Evolutionary conservation across 2,888 invertebrate species (phyloP), one percentile per base, ranked within the genome.

Genomic region (Epinotia bilunana): DNA sequence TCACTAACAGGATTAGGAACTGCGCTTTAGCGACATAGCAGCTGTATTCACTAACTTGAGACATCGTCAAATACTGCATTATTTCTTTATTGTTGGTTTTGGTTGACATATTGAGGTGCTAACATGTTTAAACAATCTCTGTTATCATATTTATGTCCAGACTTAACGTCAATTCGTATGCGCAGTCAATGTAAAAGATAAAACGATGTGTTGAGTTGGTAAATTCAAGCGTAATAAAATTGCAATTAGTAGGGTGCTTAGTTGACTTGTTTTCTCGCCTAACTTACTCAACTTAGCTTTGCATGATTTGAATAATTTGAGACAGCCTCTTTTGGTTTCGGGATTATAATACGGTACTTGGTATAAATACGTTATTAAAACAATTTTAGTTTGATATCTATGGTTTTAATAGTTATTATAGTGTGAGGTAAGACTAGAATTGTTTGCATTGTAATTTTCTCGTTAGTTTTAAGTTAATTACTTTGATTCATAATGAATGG

Each of bases 291-390:
- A 77, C 76, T 80, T 80, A 80, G 89, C 90, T 91, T 91, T 90
- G 93, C 91, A 91, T 91, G 91, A 80, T 79, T 85, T 84, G 13
- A 23, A 82, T 85, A 79, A 79, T 88, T 89, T 90, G 92, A 93
- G 94, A 94, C 94, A 94, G 94, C 94, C 94, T 94, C 94, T 93
- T 94, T 94, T 93, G 92, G 92, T 91, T 90, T 84, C 81, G 72
- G 84, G 87, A 86, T 80, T 82, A 23, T 72, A 78, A 77, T 65
- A 78, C 79, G 74, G 77, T 79, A 78, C 69, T 72, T 79, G 78
- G 79, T 80, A 79, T 70, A 74, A 74, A 72, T 28, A 16, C 16
- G 49, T 6, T 53, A n/a, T 78, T 74, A 72, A 74, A 13, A 46
- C 68, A 11, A 13, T 16, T 43, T 28, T 58, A 13, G 2, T 57